Conservation (phyloP, 1,140 invertebrate species). For the Drepana arcuata region DNA sequence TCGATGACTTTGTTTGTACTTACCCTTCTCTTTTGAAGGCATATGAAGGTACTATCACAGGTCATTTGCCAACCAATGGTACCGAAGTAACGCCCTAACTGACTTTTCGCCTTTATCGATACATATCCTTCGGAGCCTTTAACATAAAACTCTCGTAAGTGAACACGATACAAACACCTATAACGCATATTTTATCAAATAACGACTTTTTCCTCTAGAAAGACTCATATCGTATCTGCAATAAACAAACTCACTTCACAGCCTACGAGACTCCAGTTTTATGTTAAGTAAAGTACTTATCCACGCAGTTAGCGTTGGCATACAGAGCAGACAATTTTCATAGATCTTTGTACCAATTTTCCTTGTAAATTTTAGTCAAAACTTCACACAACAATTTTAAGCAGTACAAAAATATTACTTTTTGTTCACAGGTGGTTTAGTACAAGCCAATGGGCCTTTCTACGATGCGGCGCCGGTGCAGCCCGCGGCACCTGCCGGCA, state of each 20-base stretch:
- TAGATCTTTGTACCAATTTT: too few species aligned
- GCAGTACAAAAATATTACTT: conserved; percentile 1
- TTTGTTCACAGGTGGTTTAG: conserved; percentile 32
- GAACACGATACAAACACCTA: conserved; percentile 4
- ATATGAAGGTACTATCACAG: conserved; percentile 42
- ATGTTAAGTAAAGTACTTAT: too few species aligned
- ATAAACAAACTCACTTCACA: too few species aligned
- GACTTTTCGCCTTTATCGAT: conserved; percentile 29
- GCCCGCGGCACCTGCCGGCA: conserved; percentile 20
- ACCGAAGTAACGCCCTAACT: conserved; percentile 45
- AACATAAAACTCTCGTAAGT: conserved; percentile 19
- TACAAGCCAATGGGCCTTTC: conserved; percentile 24
- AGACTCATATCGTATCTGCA: too few species aligned
- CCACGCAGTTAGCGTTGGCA: too few species aligned
- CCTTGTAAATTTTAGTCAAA: too few species aligned
- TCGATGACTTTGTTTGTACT: conserved; percentile 35
- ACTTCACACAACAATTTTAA: too few species aligned
- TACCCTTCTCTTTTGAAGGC: conserved; percentile 30
- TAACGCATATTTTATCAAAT: too few species aligned
- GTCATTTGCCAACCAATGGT: conserved; percentile 53
- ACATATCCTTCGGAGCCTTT: conserved; percentile 18
- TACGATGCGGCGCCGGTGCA: conserved; percentile 26
- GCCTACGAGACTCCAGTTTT: too few species aligned
- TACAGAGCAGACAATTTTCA: too few species aligned
- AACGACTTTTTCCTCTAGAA: too few species aligned